Evolutionary conservation across 2,888 invertebrate genomes (phyloP).

Genomic region (Mesochorus sp.): DNA sequence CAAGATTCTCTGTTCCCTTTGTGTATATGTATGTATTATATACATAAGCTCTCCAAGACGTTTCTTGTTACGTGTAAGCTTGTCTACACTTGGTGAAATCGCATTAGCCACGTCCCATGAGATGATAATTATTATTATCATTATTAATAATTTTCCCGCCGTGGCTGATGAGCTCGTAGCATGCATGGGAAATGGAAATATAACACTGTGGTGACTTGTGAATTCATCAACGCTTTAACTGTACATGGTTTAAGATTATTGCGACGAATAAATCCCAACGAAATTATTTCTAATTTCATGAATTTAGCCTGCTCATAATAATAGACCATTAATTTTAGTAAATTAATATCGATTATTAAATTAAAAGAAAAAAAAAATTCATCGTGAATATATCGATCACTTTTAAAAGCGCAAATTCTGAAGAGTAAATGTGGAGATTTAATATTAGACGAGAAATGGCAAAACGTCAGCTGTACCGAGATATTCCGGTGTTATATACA

Average conservation of each 20-base stretch:
- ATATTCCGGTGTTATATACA: conserved; percentile 10
- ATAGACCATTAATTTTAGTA: no score
- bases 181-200: not conserved
- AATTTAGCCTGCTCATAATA: no score
- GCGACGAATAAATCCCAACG: no score
- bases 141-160: conserved; percentile 2
- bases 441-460: conserved; percentile 31
- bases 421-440: not conserved
- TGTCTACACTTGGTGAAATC: conserved; percentile 25
- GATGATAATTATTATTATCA: conserved; percentile 9
- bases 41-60: conserved; percentile 4
- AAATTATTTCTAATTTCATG: no score
- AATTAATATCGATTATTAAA: not conserved
- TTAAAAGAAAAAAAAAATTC: not conserved
- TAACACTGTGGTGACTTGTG: not conserved
- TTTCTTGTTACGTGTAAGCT: conserved; percentile 5
- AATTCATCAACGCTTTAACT: not conserved
- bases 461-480: conserved; percentile 28
- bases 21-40: not conserved
- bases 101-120: not conserved
- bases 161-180: not conserved
- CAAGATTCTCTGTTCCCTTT: not conserved
- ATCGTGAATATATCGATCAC: conserved; percentile 23
- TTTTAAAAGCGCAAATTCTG: not conserved
- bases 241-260: no score